Evolutionary conservation across 2,113 vertebrate species (phyloP), one percentile per base, ranked within the genome.

Genomic region (Bombycilla garrulus): DNA sequence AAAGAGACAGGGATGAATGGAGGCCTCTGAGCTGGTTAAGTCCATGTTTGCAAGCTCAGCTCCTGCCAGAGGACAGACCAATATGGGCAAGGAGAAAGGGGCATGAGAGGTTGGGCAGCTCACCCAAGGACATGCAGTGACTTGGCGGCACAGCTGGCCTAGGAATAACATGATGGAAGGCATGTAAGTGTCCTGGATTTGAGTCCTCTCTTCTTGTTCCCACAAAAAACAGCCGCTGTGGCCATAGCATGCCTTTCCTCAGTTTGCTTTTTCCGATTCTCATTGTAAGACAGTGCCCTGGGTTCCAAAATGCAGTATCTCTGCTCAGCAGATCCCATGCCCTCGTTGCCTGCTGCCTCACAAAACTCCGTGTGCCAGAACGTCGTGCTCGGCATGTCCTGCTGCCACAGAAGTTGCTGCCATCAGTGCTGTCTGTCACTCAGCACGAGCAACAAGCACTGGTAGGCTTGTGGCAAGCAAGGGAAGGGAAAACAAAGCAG

Each of bases 361-460:
- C 76, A 62, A 65, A 88, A n/a, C n/a, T 38, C 42, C 40, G 12
- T 0, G 2, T 36, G 86, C 67, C 51, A 69, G 31, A 73, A 70
- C 0, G 0, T 36, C 0, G 0, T 1, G 5, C 47, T 69, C 1
- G 0, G 13, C 0, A 0, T 2, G 0, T 62, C 74, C 81, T 2
- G 1, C 35, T 90, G 82, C 66, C 0, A 0, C 85, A 33, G 74
- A 51, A 69, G 44, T 54, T 79, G 66, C 58, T 69, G 82, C 80
- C 0, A 0, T 36, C 51, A 36, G 57, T 6, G 38, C 51, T 92
- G 40, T 38, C 89, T 88, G 56, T 25, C 71, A 47, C 66, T 58
- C 19, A 2, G 74, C 53, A 28, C 0, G 0, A 81, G 44, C 62
- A 61, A 45, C 36, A 25, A 62, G 38, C 0, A 0, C 64, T 12